Evolutionary conservation across 2,113 vertebrate genomes (phyloP), one percentile per base, ranked within the genome.

Genomic region (Casuarius casuarius): DNA sequence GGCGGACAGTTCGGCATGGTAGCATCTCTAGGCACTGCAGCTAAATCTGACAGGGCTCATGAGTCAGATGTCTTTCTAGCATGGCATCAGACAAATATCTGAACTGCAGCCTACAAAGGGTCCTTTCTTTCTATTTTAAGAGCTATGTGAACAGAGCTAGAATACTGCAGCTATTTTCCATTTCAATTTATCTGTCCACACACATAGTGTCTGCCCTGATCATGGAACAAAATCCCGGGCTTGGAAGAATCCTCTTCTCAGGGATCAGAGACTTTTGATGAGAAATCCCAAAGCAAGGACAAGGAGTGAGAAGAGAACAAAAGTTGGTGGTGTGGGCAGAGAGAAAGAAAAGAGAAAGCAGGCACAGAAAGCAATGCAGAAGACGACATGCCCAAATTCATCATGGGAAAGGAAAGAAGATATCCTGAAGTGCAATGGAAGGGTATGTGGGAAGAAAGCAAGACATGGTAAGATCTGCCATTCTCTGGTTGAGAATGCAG

Each of bases 121-220:
- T 29, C 70, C 84, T 79, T 96, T 94, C 52, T 96, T 95, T 91
- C 96, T 96, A 96, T 97, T 96, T 97, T 95, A 91, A 84, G 89
- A 73, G 62, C 89, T 96, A 35, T 94, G 89, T 95, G 97, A 96
- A 89, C 66, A 89, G 81, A 95, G 86, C 65, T 89, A 87, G 86
- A 87, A 78, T 84, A 84, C 62, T 85, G 92, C 33, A 92, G 77
- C 80, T 94, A 75, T 96, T 95, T 96, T 93, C 84, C 49, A 42
- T 75, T 54, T 35, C 74, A 77, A 87, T 92, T 89, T 93, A 84
- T 93, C 62, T 88, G 79, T 86, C 51, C 52, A 48, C 10, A 77
- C 35, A 59, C n/a, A 76, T 77, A 48, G 28, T 88, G 61, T 74
- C 72, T 0, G 0, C 35, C 76, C 38, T 78, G 90, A 59, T 73